A percentile compares a stretch with the other conserved stretches of the same genome.
phyloP scores from a whole-genome alignment of 1,140 invertebrate species.

The Stegodyphus mimosarum region DNA sequence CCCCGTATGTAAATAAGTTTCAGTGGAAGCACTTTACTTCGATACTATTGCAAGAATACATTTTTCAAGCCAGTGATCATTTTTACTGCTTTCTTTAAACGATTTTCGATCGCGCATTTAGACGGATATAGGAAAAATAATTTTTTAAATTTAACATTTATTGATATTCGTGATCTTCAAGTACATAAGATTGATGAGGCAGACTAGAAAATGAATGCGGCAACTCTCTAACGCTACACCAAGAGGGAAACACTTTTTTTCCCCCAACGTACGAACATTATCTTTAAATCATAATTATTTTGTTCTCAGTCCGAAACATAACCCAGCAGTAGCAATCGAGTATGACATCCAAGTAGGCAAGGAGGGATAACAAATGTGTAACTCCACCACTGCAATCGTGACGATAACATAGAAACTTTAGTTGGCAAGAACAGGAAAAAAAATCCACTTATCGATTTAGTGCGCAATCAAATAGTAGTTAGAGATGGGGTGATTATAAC shows the following conservation, averaged over 20 bases:
- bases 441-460: not conserved
- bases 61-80: not conserved
- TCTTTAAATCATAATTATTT: too few relatives aligned
- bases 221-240: not conserved
- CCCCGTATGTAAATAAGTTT: too few relatives aligned
- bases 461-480: slow-evolving; percentile 11
- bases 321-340: too few relatives aligned
- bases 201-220: not conserved
- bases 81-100: not conserved
- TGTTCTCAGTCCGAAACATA: too few relatives aligned
- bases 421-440: not conserved
- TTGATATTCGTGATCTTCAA: too few relatives aligned
- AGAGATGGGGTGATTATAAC: not conserved
- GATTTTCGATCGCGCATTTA: not conserved
- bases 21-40: too few relatives aligned
- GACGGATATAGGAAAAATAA: too few relatives aligned
- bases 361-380: not conserved
- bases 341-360: too few relatives aligned
- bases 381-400: not conserved
- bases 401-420: not conserved
- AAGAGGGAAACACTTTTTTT: not conserved
- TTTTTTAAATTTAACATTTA: too few relatives aligned
- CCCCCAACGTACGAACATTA: too few relatives aligned
- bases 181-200: too few relatives aligned
- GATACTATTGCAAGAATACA: not conserved